Evolutionary conservation across 2,888 invertebrate genomes (phyloP).

Genomic region (Dynastes maya): DNA sequence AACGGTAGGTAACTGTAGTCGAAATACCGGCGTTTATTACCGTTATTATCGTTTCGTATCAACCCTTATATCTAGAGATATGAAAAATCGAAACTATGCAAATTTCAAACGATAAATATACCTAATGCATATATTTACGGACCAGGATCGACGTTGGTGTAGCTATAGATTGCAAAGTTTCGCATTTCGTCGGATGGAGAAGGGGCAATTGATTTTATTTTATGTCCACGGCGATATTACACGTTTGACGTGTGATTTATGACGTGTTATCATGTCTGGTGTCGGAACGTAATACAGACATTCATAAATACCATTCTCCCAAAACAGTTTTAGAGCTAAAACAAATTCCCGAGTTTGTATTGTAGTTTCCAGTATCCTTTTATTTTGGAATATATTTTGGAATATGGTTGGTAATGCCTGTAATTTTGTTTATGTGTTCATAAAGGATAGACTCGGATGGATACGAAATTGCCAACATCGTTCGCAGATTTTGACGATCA

Average conservation of each 20-base stretch:
- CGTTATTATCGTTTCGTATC: slow-evolving; percentile 31
- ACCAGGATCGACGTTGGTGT: slow-evolving; percentile 9
- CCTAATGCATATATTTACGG: slow-evolving; percentile 37
- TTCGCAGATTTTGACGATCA: too few species aligned
- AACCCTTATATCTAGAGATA: background rate
- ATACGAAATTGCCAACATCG: too few species aligned
- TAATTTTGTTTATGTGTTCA: too few species aligned
- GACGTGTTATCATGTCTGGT: background rate
- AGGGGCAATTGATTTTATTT: slow-evolving; percentile 25
- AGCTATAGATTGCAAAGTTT: slow-evolving; percentile 14
- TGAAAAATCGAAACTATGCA: slow-evolving; percentile 40
- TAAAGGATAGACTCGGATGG: too few species aligned
- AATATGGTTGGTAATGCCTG: too few species aligned
- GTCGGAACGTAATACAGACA: background rate
- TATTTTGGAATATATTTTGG: too few species aligned
- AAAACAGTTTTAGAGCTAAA: too few species aligned
- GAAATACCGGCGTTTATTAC: slow-evolving; percentile 28
- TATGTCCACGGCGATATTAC: background rate
- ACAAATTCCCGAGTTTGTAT: too few species aligned
- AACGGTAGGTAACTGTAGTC: background rate
- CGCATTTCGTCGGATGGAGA: slow-evolving; percentile 1
- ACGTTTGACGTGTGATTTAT: background rate
- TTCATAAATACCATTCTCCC: too few species aligned
- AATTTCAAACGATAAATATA: slow-evolving; percentile 38
- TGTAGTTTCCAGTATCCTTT: too few species aligned